phyloP scores from a whole-genome alignment of 2,888 invertebrate species.

The Chrysotoxum bicinctum region DNA sequence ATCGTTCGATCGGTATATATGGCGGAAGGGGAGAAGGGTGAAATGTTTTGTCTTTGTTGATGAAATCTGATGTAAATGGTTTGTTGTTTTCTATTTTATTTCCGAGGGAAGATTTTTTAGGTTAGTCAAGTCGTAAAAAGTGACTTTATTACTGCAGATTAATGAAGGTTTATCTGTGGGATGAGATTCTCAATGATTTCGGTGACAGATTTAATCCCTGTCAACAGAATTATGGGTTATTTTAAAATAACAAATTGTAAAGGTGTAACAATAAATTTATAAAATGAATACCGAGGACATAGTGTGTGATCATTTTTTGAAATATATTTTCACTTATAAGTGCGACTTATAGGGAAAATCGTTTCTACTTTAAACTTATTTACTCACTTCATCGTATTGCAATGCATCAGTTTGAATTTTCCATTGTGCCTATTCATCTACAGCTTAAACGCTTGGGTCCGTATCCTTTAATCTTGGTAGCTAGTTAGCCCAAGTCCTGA shows the following conservation, averaged over 20 bases:
- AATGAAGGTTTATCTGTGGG: neutral
- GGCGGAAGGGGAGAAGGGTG: neutral
- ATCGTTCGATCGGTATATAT: neutral
- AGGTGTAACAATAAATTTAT: neutral
- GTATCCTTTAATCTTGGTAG: no score
- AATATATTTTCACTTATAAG: neutral
- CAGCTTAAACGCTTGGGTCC: no score
- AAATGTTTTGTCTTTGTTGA: constrained; percentile 13
- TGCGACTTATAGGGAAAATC: no score
- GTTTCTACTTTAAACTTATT: no score
- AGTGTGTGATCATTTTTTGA: neutral
- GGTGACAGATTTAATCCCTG: neutral
- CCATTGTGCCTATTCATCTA: no score
- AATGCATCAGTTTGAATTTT: no score
- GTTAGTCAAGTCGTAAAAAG: constrained; percentile 36
- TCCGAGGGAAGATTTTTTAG: neutral
- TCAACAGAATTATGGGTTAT: neutral
- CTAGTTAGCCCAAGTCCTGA: no score
- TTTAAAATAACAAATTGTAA: neutral
- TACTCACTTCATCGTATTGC: no score
- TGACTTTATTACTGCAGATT: constrained; percentile 2
- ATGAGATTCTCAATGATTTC: neutral
- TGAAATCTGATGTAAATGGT: constrained; percentile 11
- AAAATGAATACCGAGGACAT: neutral
- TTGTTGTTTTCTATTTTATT: neutral